Percentiles rank a stretch among this genome's conserved stretches.
These are phyloP conservation scores for Hesperophylax magnus DNA, from an alignment of 1,140 invertebrate species.

Conservation along the genomic window DNA sequence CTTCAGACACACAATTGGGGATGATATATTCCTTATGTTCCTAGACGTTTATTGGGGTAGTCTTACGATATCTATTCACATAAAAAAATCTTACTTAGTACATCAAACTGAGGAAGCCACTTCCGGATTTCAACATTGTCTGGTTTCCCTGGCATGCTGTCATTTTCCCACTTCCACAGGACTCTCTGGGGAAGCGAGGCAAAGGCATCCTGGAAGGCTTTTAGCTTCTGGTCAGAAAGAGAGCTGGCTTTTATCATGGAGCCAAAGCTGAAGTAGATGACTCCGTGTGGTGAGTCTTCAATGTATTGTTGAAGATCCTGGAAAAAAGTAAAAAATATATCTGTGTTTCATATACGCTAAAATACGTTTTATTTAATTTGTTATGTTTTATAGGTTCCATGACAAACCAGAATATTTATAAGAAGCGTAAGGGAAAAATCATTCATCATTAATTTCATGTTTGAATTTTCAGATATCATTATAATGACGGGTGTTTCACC, in stretches of 20 bases:
- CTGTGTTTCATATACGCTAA: no score
- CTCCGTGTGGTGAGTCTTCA: constrained; percentile 73
- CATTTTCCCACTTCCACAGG: constrained; percentile 77
- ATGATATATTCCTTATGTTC: no score
- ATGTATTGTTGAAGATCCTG: constrained; percentile 75
- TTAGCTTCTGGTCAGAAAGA: constrained; percentile 66
- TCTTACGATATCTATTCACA: background rate
- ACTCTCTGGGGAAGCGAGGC: constrained; percentile 72
- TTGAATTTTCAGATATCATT: no score
- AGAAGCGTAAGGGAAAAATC: no score
- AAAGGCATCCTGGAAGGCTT: constrained; percentile 70
- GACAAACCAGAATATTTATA: no score
- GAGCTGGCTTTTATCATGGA: constrained; percentile 68
- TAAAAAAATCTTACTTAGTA: constrained; percentile 66
- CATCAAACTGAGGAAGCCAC: constrained; percentile 78
- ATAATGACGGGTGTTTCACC: no score
- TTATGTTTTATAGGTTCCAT: no score
- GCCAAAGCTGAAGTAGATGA: constrained; percentile 77
- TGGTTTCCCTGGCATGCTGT: constrained; percentile 63
- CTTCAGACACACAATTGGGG: no score
- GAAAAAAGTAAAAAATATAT: no score
- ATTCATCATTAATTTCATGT: no score
- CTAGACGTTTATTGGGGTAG: no score
- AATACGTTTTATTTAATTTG: no score
- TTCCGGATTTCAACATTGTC: constrained; percentile 73